Percentiles rank a stretch among this genome's conserved stretches.
Evolutionary conservation across 2,113 vertebrate species (phyloP).

Genomic region (Nasalis larvatus): DNA sequence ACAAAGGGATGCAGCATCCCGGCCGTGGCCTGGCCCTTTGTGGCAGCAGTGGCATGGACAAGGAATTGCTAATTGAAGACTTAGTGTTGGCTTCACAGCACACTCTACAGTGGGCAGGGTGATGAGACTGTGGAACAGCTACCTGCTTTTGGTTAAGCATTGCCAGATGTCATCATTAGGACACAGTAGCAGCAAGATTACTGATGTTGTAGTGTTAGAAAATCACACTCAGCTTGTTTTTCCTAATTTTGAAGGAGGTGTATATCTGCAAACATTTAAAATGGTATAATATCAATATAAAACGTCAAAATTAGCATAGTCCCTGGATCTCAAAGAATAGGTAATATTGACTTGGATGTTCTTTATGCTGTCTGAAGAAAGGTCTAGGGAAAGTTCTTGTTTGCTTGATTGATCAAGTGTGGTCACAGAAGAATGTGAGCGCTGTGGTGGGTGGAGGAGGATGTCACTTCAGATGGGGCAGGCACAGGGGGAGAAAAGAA

Average conservation of each 20-base stretch:
- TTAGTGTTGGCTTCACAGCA: not conserved
- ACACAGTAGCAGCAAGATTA: not conserved
- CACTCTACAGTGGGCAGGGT: not conserved
- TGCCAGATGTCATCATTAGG: not conserved
- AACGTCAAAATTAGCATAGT: not conserved
- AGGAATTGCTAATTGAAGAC: not conserved
- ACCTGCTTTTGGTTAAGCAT: not conserved
- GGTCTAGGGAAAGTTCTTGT: not conserved
- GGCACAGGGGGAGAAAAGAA: not conserved
- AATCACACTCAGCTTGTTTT: not conserved
- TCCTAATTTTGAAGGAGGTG: constrained; percentile 13
- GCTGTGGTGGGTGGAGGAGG: not conserved
- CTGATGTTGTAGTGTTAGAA: not conserved
- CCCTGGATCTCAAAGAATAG: not conserved
- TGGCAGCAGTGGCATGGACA: not conserved
- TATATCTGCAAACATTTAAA: constrained; percentile 36
- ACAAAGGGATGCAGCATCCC: not conserved
- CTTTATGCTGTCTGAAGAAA: not conserved
- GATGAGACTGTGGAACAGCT: not conserved
- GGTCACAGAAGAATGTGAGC: not conserved
- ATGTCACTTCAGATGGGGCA: not conserved
- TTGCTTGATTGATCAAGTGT: not conserved
- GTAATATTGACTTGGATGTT: not conserved
- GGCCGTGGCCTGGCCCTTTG: not conserved
- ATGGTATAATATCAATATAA: not conserved